Conservation (phyloP, 2,797 vertebrate genomes). For the Nothura maculosa region DNA sequence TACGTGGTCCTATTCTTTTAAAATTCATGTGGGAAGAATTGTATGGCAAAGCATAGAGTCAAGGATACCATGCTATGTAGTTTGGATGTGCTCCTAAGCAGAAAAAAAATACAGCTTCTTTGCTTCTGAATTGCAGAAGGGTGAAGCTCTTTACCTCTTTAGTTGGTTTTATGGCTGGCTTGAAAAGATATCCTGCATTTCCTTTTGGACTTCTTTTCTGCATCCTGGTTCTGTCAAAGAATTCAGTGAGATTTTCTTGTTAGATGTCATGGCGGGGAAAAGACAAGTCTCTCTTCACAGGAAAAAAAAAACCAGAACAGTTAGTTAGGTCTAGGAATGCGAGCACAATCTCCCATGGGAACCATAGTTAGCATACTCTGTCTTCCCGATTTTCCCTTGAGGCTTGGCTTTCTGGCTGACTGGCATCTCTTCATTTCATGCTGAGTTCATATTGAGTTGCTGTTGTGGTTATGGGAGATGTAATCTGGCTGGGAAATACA, state of each 20-base stretch:
- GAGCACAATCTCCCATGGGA: background rate
- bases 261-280: background rate
- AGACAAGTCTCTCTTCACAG: background rate
- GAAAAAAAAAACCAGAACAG: background rate
- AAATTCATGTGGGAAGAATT: background rate
- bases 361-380: background rate
- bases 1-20: background rate
- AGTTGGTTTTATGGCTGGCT: background rate
- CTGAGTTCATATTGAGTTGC: background rate
- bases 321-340: slow-evolving; percentile 11
- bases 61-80: background rate
- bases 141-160: background rate
- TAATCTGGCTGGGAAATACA: background rate
- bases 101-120: background rate
- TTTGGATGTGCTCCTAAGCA: background rate
- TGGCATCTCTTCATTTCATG: background rate
- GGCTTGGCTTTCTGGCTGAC: slow-evolving; percentile 4
- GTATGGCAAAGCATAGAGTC: background rate
- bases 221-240: background rate
- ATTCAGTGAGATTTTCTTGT: background rate
- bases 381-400: background rate
- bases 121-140: background rate
- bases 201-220: background rate
- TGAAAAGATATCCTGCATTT: background rate
- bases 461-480: background rate